phyloP scores from a whole-genome alignment of 2,888 invertebrate genomes.

The Xylota segnis region DNA sequence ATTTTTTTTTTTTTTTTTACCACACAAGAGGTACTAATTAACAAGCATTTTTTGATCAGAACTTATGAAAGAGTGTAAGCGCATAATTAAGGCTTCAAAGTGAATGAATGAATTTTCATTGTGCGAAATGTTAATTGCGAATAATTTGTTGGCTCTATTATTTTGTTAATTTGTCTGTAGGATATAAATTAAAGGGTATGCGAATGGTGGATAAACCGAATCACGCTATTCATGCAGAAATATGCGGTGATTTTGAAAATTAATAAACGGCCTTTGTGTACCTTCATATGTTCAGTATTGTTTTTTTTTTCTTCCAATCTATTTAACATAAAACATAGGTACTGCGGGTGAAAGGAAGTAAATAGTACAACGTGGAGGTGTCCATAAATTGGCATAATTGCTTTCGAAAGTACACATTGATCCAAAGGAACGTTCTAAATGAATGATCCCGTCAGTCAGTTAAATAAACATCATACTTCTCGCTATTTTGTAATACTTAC shows the following conservation, averaged over 20 bases:
- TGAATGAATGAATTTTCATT: conserved; percentile 17
- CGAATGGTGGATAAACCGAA: not conserved
- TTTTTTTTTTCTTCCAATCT: no score
- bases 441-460: no score
- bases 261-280: not conserved
- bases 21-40: conserved; percentile 40
- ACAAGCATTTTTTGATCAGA: conserved; percentile 16
- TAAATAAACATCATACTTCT: no score
- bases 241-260: not conserved
- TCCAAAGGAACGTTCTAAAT: no score
- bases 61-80: not conserved
- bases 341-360: no score
- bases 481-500: no score
- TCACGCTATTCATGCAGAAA: not conserved
- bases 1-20: not conserved
- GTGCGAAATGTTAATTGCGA: conserved; percentile 28
- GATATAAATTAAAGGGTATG: not conserved
- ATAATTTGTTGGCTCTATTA: conserved; percentile 28
- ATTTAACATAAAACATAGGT: no score
- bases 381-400: no score
- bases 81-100: conserved; percentile 22
- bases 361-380: no score
- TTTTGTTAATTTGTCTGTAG: not conserved
- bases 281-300: no score
- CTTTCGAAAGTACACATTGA: no score